These are phyloP conservation scores for Axinella damicornis DNA, from an alignment of 37 sponge, comb jelly and placozoan genomes.

Conservation along the genomic window DNA sequence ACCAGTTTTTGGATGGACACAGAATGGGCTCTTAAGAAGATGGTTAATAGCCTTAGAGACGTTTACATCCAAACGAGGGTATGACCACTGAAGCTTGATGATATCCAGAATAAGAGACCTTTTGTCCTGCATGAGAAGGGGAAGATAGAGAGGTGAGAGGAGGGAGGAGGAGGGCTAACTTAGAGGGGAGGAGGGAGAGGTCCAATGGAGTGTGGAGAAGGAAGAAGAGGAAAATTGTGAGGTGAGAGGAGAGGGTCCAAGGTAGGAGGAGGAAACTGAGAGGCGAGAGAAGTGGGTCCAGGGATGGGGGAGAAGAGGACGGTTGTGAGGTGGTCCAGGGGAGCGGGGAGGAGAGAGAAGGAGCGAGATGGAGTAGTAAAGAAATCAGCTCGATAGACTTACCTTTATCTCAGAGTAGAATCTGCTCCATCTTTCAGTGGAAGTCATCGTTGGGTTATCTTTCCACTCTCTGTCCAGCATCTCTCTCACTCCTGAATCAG, in stretches of 20 bases:
- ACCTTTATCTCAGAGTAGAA: constrained; percentile 24
- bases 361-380: too few relatives aligned
- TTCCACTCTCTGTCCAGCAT: constrained; percentile 57
- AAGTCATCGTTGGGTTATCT: background rate
- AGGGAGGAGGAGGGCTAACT: background rate
- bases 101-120: constrained; percentile 45
- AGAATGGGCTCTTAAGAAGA: constrained; percentile 97
- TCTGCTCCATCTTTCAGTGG: constrained; percentile 58
- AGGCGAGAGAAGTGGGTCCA: too few relatives aligned
- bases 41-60: constrained; percentile 98
- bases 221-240: too few relatives aligned
- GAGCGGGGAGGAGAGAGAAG: too few relatives aligned
- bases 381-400: background rate
- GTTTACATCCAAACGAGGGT: constrained; percentile 96
- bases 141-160: too few relatives aligned
- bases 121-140: background rate
- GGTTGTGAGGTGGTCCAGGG: too few relatives aligned
- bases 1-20: constrained; percentile 99
- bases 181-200: too few relatives aligned
- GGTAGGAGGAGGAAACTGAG: too few relatives aligned
- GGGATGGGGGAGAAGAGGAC: too few relatives aligned
- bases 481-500: constrained; percentile 7
- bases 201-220: too few relatives aligned
- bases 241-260: too few relatives aligned
- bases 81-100: constrained; percentile 88